Conservation (phyloP, 2,797 vertebrate genomes). For the Furcifer pardalis region DNA sequence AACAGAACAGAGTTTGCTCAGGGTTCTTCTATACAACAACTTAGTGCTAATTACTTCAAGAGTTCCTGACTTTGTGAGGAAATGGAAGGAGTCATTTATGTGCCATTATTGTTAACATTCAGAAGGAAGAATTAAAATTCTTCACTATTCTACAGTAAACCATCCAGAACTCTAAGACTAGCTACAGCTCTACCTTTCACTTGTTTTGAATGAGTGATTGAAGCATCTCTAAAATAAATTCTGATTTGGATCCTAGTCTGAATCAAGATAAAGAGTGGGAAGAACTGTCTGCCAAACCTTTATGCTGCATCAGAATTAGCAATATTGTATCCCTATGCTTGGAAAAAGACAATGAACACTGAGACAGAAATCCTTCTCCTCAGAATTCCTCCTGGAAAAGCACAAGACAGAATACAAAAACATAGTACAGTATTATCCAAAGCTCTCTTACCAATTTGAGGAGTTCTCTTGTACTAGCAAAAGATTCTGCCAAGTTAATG, state of each 20-base stretch:
- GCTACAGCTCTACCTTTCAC: background rate
- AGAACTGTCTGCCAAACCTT: background rate
- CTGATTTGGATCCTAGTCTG: background rate
- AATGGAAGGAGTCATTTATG: too few relatives aligned
- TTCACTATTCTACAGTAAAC: too few relatives aligned
- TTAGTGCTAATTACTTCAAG: too few relatives aligned
- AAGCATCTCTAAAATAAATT: background rate
- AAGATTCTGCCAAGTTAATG: background rate
- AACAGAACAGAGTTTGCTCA: too few relatives aligned
- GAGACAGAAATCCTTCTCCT: background rate
- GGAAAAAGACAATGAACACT: background rate
- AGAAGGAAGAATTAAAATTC: too few relatives aligned
- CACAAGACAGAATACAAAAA: too few relatives aligned
- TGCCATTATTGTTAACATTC: too few relatives aligned
- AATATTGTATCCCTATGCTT: background rate
- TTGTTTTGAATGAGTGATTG: background rate
- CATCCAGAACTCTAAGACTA: background rate
- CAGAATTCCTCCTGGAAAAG: fast-evolving
- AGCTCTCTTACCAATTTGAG: constrained; percentile 5
- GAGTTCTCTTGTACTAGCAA: background rate
- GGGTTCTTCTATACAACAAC: too few relatives aligned
- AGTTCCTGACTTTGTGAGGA: too few relatives aligned
- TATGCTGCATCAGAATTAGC: background rate
- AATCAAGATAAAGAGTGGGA: background rate
- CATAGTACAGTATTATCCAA: background rate